Base-by-base conservation (phyloP, 2,888 invertebrate genomes). In the Papilio demoleus region DNA sequence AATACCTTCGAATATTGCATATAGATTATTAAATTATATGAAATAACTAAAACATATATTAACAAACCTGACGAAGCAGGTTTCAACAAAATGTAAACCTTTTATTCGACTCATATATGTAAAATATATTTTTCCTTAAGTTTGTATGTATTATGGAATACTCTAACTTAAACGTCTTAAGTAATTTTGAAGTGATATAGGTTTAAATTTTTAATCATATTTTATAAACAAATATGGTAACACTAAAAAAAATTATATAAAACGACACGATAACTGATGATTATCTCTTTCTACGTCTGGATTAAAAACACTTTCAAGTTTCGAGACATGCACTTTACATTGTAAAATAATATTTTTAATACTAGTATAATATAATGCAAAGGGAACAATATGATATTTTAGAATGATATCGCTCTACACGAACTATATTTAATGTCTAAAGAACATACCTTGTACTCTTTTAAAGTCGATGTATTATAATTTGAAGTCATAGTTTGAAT, bases 361-460 rank as follows among this genome's bases (percentile, higher is more conserved):
- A n/a, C n/a, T n/a, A n/a, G n/a, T n/a, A n/a, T n/a, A n/a, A n/a
- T n/a, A 22, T 19, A 12, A 27, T 53, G 27, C 53, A 53, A 50
- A 24, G 24, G 5, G 50, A 53, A 53, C 53, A 53, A 27, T 27
- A 53, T 53, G 14, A 53, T 53, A 53, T 5, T 14, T 50, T 53
- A 27, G n/a, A 27, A 27, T 53, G 27, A 27, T 8, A 27, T 12
- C 14, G n/a, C 8, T 27, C 53, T 19, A 12, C 50, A 50, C 24
- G 50, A 24, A 24, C 50, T 50, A n/a, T 24, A 3, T 14, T 38
- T 1, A 38, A 36, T 36, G 36, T 36, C 12, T 36, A 3, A 11
- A 9, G 2, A n/a, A n/a, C n/a, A n/a, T n/a, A n/a, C n/a, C n/a
- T n/a, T n/a, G n/a, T n/a, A n/a, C n/a, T n/a, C n/a, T n/a, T n/a